Conservation (phyloP, 2,797 vertebrate species). For the Pantherophis vulpinus region DNA sequence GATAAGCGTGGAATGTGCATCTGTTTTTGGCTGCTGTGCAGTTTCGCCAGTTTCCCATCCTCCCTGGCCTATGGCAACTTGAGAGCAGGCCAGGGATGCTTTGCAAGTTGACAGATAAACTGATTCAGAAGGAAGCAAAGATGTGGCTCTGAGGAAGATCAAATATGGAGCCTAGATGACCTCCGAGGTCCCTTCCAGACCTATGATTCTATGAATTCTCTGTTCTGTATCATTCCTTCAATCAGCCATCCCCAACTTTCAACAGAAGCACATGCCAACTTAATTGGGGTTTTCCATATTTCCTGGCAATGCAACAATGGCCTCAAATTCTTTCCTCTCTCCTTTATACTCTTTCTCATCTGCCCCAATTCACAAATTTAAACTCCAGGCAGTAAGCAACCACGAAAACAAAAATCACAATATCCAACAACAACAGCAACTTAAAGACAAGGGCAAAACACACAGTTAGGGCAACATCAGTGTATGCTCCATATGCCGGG, state of each 20-base stretch:
- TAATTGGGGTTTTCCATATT: constrained; percentile 51
- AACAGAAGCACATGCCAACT: constrained; percentile 50
- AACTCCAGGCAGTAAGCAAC: not conserved
- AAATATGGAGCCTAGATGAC: not conserved
- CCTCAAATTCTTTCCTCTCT: constrained; percentile 60
- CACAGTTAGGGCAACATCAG: not conserved
- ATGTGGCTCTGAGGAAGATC: not conserved
- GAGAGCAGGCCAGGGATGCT: too few relatives aligned
- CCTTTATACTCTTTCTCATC: constrained; percentile 31
- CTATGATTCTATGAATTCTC: not conserved
- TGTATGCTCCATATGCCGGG: not conserved
- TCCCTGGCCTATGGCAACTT: too few relatives aligned
- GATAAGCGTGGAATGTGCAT: too few relatives aligned
- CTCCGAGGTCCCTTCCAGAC: not conserved
- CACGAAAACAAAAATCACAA: not conserved
- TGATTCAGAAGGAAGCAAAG: not conserved
- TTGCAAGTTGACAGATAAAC: not conserved
- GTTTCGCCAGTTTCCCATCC: too few relatives aligned
- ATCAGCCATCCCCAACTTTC: not conserved
- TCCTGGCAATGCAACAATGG: constrained; percentile 63
- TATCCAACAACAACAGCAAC: not conserved
- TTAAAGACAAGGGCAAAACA: not conserved
- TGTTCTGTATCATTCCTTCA: not conserved
- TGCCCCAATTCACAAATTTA: not conserved
- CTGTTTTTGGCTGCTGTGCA: too few relatives aligned